Base-by-base conservation (phyloP, 2,888 invertebrate genomes). In the Nephrotoma appendiculata region DNA sequence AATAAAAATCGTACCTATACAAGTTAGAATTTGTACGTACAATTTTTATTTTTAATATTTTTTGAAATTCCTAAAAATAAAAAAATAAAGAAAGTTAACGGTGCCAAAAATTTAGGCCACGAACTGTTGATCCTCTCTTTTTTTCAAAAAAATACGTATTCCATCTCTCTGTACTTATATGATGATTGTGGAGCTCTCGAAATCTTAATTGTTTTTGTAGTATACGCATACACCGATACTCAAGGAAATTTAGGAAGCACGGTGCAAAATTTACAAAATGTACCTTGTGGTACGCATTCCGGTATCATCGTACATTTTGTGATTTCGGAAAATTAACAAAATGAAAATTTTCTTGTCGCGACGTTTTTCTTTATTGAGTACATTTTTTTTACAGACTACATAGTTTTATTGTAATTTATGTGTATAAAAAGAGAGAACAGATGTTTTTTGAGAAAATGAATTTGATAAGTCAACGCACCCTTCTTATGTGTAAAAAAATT, bases 41-140 rank as follows among this genome's bases (percentile, higher is more conserved):
- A 42, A 84, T 84, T 41, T 84, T 71, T 71, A 71, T 71, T 71
- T 71, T 71, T 19, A 71, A 71, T 71, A 71, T 71, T 31, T 71
- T 31, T 71, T 71, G 31, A 31, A 71, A 71, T 71, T 71, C 71
- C 71, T 71, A 71, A 71, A 71, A 71, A 71, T 71, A 71, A 57
- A 57, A 57, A 52, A 31, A 71, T 84, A 15, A 57, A 57, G 86
- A 86, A 86, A 88, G 87, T 88, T 88, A 88, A 88, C 88, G 87
- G 88, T 88, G 88, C 87, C 86, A 88, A 87, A 88, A 87, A 88
- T 88, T 88, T 88, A 88, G 88, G 88, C 87, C 88, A 88, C 87
- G 87, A 88, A 87, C 87, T 87, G 87, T 87, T 87, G 87, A 87
- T 87, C 87, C 87, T 87, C 86, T 45, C 45, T 41, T 31, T 19